Conservation (phyloP, 1,140 invertebrate genomes). For the Pseudomyrmex pallidus region DNA sequence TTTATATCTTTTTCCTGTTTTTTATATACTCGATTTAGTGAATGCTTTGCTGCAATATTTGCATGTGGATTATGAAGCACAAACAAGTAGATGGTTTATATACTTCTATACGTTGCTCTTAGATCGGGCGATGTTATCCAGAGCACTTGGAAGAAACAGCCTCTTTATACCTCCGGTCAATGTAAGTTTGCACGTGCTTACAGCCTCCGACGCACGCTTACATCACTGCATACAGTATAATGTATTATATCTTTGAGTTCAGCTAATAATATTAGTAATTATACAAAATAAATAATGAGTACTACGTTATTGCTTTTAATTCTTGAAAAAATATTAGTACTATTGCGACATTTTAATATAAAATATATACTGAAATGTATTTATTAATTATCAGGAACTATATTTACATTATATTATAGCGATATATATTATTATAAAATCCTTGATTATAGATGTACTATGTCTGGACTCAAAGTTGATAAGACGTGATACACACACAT, state of each 20-base stretch:
- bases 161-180: slow-evolving; percentile 75
- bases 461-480: slow-evolving; percentile 30
- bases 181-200: slow-evolving; percentile 76
- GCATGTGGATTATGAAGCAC: slow-evolving; percentile 67
- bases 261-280: neutral
- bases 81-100: slow-evolving; percentile 60
- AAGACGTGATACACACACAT: slow-evolving; percentile 17
- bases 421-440: neutral
- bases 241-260: slow-evolving; percentile 34
- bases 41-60: slow-evolving; percentile 66
- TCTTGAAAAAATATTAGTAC: neutral
- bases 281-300: too few species aligned
- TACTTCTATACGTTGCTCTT: slow-evolving; percentile 62
- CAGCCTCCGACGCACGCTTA: slow-evolving; percentile 62
- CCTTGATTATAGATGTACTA: neutral
- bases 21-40: slow-evolving; percentile 40
- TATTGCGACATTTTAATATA: neutral
- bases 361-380: slow-evolving; percentile 7
- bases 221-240: slow-evolving; percentile 25
- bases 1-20: neutral
- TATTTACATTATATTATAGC: neutral
- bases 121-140: slow-evolving; percentile 63
- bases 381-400: neutral
- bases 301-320: too few species aligned
- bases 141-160: slow-evolving; percentile 81